A percentile compares a stretch with the other conserved stretches of the same genome.
phyloP scores from a whole-genome alignment of 2,888 invertebrate genomes.

The Galerucella pusilla region DNA sequence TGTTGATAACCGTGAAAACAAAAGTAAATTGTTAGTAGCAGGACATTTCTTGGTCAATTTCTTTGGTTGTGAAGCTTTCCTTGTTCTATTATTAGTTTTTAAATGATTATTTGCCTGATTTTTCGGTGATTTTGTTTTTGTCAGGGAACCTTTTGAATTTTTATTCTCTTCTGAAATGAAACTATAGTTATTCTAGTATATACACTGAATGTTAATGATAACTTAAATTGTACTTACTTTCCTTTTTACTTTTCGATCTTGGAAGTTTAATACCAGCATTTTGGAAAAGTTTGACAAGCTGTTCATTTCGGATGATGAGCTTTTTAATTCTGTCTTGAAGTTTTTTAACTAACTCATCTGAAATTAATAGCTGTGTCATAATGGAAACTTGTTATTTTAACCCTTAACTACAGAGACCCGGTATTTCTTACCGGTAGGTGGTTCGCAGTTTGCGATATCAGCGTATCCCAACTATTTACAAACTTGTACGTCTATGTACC shows the following conservation, averaged over 20 bases:
- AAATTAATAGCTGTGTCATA: slow-evolving; percentile 36
- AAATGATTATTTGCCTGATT: slow-evolving; percentile 25
- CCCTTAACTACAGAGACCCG: no score
- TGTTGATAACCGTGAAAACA: slow-evolving; percentile 47
- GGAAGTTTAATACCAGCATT: slow-evolving; percentile 64
- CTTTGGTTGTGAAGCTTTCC: slow-evolving; percentile 39
- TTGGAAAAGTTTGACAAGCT: slow-evolving; percentile 60
- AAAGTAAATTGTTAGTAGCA: slow-evolving; percentile 47
- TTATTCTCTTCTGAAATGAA: slow-evolving; percentile 51
- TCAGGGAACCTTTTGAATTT: slow-evolving; percentile 13
- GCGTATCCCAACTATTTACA: no score
- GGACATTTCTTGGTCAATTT: slow-evolving; percentile 37
- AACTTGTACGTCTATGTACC: no score
- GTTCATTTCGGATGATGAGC: slow-evolving; percentile 62
- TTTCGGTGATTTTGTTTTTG: slow-evolving; percentile 30
- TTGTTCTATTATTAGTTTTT: slow-evolving; percentile 15
- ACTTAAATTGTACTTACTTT: slow-evolving; percentile 56
- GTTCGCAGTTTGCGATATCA: no score
- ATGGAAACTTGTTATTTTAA: neutral
- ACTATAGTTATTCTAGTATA: neutral
- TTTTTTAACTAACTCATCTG: slow-evolving; percentile 59
- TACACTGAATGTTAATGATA: neutral
- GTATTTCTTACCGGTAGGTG: no score
- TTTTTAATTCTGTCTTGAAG: slow-evolving; percentile 61
- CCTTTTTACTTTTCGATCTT: slow-evolving; percentile 56